Evolutionary conservation across 2,888 invertebrate genomes (phyloP).

Genomic region (Steinernema carpocapsae): DNA sequence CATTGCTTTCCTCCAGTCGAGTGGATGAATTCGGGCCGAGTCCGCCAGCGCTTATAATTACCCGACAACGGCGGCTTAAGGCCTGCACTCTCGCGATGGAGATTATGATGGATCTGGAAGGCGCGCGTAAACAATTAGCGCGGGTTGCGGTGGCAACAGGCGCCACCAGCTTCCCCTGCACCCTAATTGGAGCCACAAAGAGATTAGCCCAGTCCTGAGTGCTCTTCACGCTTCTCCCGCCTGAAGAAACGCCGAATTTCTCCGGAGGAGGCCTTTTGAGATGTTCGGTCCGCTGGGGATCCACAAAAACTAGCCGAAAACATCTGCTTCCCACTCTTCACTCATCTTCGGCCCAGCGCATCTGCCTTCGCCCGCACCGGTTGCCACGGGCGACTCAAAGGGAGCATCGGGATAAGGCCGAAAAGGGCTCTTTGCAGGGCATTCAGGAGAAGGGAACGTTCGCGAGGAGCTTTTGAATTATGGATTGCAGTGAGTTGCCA

Average conservation of each 20-base stretch:
- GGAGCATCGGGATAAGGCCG: not conserved
- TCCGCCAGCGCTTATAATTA: slow-evolving; percentile 27
- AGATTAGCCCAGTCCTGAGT: slow-evolving; percentile 21
- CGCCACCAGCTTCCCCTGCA: not conserved
- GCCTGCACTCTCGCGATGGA: slow-evolving; percentile 8
- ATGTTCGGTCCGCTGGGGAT: slow-evolving; percentile 19
- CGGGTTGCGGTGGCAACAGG: slow-evolving; percentile 31
- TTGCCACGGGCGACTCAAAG: not conserved
- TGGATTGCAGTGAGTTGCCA: not conserved
- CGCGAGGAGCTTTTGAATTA: not conserved
- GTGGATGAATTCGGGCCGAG: not conserved
- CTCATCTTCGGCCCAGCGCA: too few species aligned
- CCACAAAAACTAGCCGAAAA: slow-evolving; percentile 7
- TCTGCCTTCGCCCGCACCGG: slow-evolving; percentile 24
- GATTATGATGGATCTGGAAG: slow-evolving; percentile 32
- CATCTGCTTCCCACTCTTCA: slow-evolving; percentile 19
- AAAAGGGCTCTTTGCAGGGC: not conserved
- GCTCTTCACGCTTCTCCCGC: slow-evolving; percentile 8
- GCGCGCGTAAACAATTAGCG: slow-evolving; percentile 34
- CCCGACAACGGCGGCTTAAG: slow-evolving; percentile 9
- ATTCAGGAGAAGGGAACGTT: slow-evolving; percentile 7
- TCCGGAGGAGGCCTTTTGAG: not conserved
- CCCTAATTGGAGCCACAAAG: slow-evolving; percentile 29
- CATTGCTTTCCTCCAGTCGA: slow-evolving; percentile 23
- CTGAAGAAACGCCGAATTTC: slow-evolving; percentile 7